Evolutionary conservation across 2,113 vertebrate genomes (phyloP).

Genomic region (Epinephelus moara): DNA sequence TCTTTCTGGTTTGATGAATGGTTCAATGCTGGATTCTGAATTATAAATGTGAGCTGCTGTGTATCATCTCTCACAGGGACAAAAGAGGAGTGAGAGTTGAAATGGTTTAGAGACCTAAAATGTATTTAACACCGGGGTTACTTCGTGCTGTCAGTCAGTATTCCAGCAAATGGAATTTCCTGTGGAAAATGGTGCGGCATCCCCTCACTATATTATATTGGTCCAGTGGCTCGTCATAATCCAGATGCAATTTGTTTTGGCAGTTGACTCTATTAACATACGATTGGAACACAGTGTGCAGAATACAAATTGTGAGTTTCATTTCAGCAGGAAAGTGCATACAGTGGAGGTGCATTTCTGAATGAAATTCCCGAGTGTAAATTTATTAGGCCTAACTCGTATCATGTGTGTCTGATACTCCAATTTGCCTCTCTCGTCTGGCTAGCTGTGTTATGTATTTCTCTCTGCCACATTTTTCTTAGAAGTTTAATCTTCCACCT

Average conservation of each 20-base stretch:
- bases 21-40: slow-evolving; percentile 62
- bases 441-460: neutral
- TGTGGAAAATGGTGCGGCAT: slow-evolving; percentile 34
- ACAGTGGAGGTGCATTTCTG: slow-evolving; percentile 3
- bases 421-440: slow-evolving; percentile 5
- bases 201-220: slow-evolving; percentile 13
- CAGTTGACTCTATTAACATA: slow-evolving; percentile 29
- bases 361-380: neutral
- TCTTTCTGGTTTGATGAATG: slow-evolving; percentile 62
- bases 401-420: slow-evolving; percentile 9
- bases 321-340: neutral
- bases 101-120: slow-evolving; percentile 45
- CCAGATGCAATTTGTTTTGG: slow-evolving; percentile 51
- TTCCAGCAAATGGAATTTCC: slow-evolving; percentile 47
- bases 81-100: slow-evolving; percentile 44
- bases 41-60: slow-evolving; percentile 57
- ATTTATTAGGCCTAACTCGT: slow-evolving; percentile 23
- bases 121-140: slow-evolving; percentile 50
- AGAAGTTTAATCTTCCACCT: slow-evolving; percentile 47
- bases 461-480: neutral
- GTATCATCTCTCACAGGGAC: slow-evolving; percentile 43
- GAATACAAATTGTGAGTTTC: slow-evolving; percentile 22
- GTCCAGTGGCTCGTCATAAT: slow-evolving; percentile 34
- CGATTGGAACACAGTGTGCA: neutral
- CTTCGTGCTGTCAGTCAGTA: slow-evolving; percentile 29